Evolutionary conservation across 2,888 invertebrate genomes (phyloP), one percentile per base, ranked within the genome.

Genomic region (Lottia scabra): DNA sequence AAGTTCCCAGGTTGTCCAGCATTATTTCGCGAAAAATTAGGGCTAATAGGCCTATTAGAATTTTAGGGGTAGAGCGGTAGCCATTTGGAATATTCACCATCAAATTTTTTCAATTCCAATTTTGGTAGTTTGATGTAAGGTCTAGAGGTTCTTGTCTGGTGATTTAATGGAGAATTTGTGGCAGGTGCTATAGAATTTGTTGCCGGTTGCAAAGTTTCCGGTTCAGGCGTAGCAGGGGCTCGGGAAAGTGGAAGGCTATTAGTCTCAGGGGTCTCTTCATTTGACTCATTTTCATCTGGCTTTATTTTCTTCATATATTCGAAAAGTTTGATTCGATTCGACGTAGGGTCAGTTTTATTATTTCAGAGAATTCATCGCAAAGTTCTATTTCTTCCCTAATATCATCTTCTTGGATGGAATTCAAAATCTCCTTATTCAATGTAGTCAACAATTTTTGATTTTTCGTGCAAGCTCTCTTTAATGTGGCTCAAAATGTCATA

Each of bases 341-440:
- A 56, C 23, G 56, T 23, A 10, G 19, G 19, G 23, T 56, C 15
- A 56, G 15, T 10, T 19, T 56, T 19, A 56, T 23, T 8, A 56
- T 19, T 19, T 56, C 56, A 56, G 56, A 56, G 56, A 23, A 19
- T 56, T 56, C 56, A 56, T 56, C 56, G 23, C 23, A 23, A 23
- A 23, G 19, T 56, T 56, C 56, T 56, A 56, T 56, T 23, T 56
- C 56, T 56, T 56, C 56, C n/a, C 56, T 56, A n/a, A n/a, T n/a
- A n/a, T n/a, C n/a, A n/a, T n/a, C n/a, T n/a, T 56, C 56, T 23
- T 56, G 19, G 15, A 56, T 23, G 12, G 56, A 56, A 23, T 23
- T 56, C 8, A 56, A 12, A 56, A 56, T 56, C 23, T 56, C 56
- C 56, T 19, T 19, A 15, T 56, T 23, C 56, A 56, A 56, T 23